Conservation (phyloP, 2,888 invertebrate species). For the Augiades crinisus region DNA sequence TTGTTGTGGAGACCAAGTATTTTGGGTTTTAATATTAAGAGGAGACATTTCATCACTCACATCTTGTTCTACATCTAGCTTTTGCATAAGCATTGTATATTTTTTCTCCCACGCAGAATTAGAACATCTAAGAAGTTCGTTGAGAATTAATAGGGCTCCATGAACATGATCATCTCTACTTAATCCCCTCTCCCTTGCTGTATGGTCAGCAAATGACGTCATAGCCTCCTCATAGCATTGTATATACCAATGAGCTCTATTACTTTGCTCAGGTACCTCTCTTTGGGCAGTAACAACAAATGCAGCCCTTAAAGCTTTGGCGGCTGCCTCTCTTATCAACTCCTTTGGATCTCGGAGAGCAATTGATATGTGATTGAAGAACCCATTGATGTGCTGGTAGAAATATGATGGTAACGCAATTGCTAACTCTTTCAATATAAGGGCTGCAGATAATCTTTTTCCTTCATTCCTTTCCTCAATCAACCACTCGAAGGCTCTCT, state of each 20-base stretch:
- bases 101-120: constrained; percentile 93
- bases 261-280: constrained; percentile 94
- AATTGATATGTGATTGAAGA: constrained; percentile 95
- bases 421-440: constrained; percentile 95
- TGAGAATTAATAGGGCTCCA: constrained; percentile 94
- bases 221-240: constrained; percentile 95
- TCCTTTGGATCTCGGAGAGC: constrained; percentile 95
- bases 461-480: constrained; percentile 94
- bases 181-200: constrained; percentile 81
- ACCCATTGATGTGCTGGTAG: constrained; percentile 94
- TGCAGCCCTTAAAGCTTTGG: constrained; percentile 95
- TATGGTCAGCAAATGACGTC: constrained; percentile 86
- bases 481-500: constrained; percentile 96
- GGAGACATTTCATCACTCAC: constrained; percentile 74
- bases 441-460: constrained; percentile 93
- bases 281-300: constrained; percentile 96
- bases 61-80: constrained; percentile 73
- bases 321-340: constrained; percentile 94
- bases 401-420: constrained; percentile 98
- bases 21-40: constrained; percentile 72
- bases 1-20: constrained; percentile 52
- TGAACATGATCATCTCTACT: constrained; percentile 95
- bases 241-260: constrained; percentile 94
- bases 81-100: constrained; percentile 87
- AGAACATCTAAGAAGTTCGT: constrained; percentile 95